Base-by-base conservation (phyloP, 2,113 vertebrate genomes). In the Muntiacus reevesi region DNA sequence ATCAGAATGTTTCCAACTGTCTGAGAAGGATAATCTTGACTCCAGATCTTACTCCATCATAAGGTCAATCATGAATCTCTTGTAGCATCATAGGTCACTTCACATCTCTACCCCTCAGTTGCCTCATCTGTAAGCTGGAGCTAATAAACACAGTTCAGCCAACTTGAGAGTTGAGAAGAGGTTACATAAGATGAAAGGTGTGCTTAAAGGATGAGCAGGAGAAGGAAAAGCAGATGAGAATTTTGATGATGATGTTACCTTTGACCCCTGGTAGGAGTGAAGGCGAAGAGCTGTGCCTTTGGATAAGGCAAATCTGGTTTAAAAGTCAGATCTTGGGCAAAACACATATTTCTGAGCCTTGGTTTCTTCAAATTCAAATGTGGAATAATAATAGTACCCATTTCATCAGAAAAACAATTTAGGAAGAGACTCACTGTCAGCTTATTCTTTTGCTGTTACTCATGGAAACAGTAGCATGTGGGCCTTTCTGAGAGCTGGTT, bases 341-440 rank as follows among this genome's bases (percentile, higher is more conserved):
- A 95, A 82, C 6, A 54, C 11, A 9, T 43, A 33, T 83, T 95
- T 94, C 71, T 78, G 50, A 85, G 82, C 6, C 43, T 55, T 36
- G 19, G 64, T 82, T 94, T 91, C 59, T 60, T 96, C 88, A 74
- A 30, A 78, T 89, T 91, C 36, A 94, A 92, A 87, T 87, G 9
- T 60, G 89, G 47, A 83, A 79, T 27, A 40, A 74, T 89, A 89
- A 57, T 12, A 54, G 64, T 64, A 91, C 43, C 78, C 55, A 91
- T 83, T 57, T 89, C 90, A 87, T 43, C 0, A 5, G 84, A 62
- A 89, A 96, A 94, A 79, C 33, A 91, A 52, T 45, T 55, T 60
- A 60, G 67, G 71, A 87, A 94, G 60, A 86, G 9, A 82, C 7
- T 36, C 43, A 50, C 0, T 1, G 76, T 16, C 55, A 36, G 36